Evolutionary conservation across 2,888 invertebrate species (phyloP), one percentile per base, ranked within the genome.

Genomic region (Pyralis farinalis): DNA sequence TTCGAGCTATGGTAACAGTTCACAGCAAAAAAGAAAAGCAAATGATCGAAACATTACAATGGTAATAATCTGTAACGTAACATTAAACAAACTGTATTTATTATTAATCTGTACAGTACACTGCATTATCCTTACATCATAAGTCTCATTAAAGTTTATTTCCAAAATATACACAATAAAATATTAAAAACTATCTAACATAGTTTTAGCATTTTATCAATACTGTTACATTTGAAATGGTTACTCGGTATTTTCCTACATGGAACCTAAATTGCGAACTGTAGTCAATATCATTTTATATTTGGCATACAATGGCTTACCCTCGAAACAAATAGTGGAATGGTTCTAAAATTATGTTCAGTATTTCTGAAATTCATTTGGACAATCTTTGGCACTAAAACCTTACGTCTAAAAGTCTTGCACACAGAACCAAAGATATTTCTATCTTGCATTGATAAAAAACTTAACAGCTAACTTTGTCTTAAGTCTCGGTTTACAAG

Each of bases 311-410:
- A 70, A 84, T 83, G 82, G 83, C 82, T 74, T 66, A 65, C 64
- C 58, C 50, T 44, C 50, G 50, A 52, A 63, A 64, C 57, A 58
- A 63, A 57, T 64, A 71, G 61, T 82, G 86, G 86, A 86, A 86
- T 84, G 85, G 69, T 76, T 71, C 66, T 69, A 69, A 73, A 55
- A 72, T 73, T 64, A 71, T 63, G 65, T 69, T 71, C 71, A 71
- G 70, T 70, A 72, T 71, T 63, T 69, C 66, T 69, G 63, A 65
- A 66, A 63, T 66, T 74, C 74, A 82, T 87, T 87, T 87, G 87
- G 86, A 87, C 75, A 73, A 77, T 86, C 87, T 88, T 88, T 88
- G 87, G 87, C 87, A 88, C 87, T 77, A 81, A 75, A 78, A 73
- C 62, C 79, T 83, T 86, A 85, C 51, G 61, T 70, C 77, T 82